These are phyloP conservation scores for Danionella cerebrum DNA, from an alignment of 2,113 vertebrate species.

Conservation along the genomic window DNA sequence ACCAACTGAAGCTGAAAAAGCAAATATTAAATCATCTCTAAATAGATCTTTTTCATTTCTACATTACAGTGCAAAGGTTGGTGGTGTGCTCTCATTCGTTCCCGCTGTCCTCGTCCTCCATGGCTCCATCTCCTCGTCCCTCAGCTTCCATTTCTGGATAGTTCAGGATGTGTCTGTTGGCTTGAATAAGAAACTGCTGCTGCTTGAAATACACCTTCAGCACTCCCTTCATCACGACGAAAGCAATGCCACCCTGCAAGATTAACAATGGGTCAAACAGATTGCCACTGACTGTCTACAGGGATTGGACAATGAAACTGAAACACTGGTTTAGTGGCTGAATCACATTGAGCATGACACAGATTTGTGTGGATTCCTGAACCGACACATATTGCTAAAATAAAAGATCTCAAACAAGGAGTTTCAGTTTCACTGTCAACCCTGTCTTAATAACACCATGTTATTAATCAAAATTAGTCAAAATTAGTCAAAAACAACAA, in stretches of 20 bases:
- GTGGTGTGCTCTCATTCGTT: slow-evolving; percentile 39
- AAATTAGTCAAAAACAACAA: no score
- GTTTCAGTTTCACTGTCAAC: no score
- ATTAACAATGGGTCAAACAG: background rate
- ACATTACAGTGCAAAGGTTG: background rate
- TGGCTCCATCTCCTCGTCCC: background rate
- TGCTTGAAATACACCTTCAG: slow-evolving; percentile 70
- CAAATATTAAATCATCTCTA: background rate
- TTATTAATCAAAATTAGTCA: no score
- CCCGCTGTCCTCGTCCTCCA: slow-evolving; percentile 50
- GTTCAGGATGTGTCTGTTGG: slow-evolving; percentile 63
- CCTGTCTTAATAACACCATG: no score
- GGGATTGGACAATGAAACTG: no score
- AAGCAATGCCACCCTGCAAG: slow-evolving; percentile 62
- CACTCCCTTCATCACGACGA: slow-evolving; percentile 63
- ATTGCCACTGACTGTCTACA: no score
- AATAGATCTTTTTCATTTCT: background rate
- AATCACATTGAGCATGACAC: no score
- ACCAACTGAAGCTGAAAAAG: background rate
- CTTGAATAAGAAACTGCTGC: slow-evolving; percentile 64
- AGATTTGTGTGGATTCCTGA: no score
- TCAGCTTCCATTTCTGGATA: slow-evolving; percentile 49
- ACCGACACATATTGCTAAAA: no score
- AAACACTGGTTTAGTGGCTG: no score
- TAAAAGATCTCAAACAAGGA: no score